These are phyloP conservation scores for Thera obeliscata DNA, from an alignment of 2,888 invertebrate species.

Conservation along the genomic window DNA sequence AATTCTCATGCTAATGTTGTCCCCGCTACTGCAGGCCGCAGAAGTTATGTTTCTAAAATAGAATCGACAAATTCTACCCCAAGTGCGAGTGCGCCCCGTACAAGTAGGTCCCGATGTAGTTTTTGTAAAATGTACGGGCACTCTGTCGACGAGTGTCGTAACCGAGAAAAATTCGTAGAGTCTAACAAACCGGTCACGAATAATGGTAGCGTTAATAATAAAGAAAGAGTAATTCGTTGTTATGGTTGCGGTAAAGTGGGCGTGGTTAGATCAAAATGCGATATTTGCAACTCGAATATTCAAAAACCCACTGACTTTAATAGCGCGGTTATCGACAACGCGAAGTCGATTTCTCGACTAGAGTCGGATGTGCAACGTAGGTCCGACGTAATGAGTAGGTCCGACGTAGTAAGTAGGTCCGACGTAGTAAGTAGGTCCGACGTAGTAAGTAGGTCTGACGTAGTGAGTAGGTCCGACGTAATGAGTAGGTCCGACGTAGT, in stretches of 20 bases:
- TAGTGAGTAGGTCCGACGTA: no score
- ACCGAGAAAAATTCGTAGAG: not conserved
- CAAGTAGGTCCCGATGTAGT: not conserved
- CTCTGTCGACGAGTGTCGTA: not conserved
- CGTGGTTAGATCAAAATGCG: not conserved
- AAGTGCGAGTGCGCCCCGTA: not conserved
- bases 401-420: not conserved
- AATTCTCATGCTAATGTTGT: not conserved
- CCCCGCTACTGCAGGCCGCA: not conserved
- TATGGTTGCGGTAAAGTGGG: not conserved
- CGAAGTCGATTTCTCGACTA: not conserved
- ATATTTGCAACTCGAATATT: not conserved
- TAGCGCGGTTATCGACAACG: not conserved
- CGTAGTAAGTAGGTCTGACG: no score
- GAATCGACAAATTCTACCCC: not conserved
- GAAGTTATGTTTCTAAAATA: not conserved
- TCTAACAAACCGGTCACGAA: not conserved
- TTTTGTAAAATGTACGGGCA: not conserved
- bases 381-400: not conserved
- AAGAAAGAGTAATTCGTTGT: not conserved
- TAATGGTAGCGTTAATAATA: not conserved
- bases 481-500: no score
- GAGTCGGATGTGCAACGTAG: not conserved
- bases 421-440: not conserved
- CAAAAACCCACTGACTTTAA: not conserved